Conservation (phyloP, 2,888 invertebrate species). For the Trachelus troglodyta region DNA sequence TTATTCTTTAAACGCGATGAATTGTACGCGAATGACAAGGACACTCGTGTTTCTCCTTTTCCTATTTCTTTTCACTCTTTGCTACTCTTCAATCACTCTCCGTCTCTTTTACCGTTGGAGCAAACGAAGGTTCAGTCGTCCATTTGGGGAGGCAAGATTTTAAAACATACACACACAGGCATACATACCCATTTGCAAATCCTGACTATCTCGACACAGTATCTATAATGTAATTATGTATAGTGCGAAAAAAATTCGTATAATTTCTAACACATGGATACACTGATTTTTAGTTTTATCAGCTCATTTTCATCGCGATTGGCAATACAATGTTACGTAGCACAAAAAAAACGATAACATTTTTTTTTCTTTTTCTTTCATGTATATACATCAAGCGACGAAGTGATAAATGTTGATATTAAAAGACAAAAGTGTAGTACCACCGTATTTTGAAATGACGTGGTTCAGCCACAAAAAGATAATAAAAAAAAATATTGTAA, state of each 20-base stretch:
- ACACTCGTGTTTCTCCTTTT: neutral
- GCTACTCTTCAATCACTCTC: neutral
- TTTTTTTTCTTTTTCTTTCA: neutral
- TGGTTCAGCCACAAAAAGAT: neutral
- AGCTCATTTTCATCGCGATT: neutral
- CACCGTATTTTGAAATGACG: neutral
- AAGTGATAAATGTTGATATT: neutral
- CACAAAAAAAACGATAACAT: neutral
- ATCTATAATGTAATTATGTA: neutral
- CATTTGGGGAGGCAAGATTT: neutral
- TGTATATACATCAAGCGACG: neutral
- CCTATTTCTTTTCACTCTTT: neutral
- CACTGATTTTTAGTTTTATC: neutral
- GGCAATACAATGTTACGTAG: neutral
- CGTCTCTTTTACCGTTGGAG: constrained; percentile 12
- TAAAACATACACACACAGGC: neutral
- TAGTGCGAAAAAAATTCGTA: neutral
- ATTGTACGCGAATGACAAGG: constrained; percentile 25
- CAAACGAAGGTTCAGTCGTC: neutral
- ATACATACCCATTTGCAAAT: neutral
- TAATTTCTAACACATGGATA: neutral
- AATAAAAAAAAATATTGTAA: neutral
- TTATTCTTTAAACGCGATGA: constrained; percentile 33
- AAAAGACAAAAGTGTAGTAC: neutral
- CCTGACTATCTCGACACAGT: neutral